phyloP scores from a whole-genome alignment of 2,113 vertebrate species.

The Neomonachus schauinslandi region DNA sequence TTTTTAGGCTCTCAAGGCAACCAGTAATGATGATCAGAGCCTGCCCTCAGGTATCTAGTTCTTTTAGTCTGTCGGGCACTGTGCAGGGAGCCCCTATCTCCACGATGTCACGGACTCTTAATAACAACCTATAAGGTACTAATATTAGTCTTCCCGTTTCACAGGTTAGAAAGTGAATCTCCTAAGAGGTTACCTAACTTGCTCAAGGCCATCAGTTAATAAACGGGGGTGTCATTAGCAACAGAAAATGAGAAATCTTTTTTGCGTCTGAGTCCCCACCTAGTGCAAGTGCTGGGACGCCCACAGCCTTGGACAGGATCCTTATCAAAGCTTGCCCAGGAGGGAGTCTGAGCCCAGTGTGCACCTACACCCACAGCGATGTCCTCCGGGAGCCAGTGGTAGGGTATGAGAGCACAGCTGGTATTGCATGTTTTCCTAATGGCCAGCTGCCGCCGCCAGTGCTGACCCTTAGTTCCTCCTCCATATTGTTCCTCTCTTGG shows the following conservation, averaged over 20 bases:
- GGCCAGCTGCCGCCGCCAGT: not conserved
- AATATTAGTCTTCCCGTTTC: not conserved
- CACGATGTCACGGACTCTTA: fast-evolving
- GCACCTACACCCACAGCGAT: not conserved
- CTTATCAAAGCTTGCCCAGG: not conserved
- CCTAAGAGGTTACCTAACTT: not conserved
- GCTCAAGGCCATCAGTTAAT: not conserved
- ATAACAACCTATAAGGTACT: not conserved
- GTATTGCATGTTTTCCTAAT: not conserved
- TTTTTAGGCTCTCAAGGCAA: not conserved
- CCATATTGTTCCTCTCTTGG: not conserved
- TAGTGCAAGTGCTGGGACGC: not conserved
- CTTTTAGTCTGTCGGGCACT: not conserved
- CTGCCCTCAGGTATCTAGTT: fast-evolving
- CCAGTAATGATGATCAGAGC: no score
- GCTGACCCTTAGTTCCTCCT: fast-evolving
- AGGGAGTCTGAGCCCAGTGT: not conserved
- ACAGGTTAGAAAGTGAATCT: not conserved
- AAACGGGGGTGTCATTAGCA: not conserved
- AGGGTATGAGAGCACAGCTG: not conserved
- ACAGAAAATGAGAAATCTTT: not conserved
- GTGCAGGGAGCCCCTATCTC: not conserved
- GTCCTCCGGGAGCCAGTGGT: not conserved
- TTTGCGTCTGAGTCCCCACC: not conserved
- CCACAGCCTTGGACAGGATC: fast-evolving